Evolutionary conservation across 2,888 invertebrate species (phyloP).

Genomic region (Apocheima hispidaria): DNA sequence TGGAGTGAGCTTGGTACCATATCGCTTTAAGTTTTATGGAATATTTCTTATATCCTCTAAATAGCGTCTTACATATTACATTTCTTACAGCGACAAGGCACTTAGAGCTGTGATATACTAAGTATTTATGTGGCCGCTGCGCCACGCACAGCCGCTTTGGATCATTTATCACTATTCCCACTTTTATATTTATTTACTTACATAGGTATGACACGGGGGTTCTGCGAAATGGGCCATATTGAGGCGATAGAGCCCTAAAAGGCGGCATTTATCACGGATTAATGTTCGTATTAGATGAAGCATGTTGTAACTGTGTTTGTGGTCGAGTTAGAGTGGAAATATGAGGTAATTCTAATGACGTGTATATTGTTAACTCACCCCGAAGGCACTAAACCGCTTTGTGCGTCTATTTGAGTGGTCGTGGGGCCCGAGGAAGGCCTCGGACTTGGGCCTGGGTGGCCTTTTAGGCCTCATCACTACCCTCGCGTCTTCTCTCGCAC

Average conservation of each 20-base stretch:
- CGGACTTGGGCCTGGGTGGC: constrained; percentile 97
- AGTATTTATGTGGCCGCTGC: constrained; percentile 26
- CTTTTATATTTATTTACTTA: constrained; percentile 54
- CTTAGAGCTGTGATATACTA: constrained; percentile 32
- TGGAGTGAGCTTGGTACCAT: constrained; percentile 18
- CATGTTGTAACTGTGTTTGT: constrained; percentile 15
- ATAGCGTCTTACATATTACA: constrained; percentile 17
- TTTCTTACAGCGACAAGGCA: constrained; percentile 29
- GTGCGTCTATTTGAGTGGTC: constrained; percentile 92
- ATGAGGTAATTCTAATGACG: not conserved
- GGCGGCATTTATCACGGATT: constrained; percentile 36
- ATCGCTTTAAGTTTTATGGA: constrained; percentile 17
- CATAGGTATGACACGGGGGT: constrained; percentile 46
- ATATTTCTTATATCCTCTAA: constrained; percentile 4
- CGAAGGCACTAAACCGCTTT: constrained; percentile 98
- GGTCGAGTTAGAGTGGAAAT: constrained; percentile 10
- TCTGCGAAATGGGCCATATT: constrained; percentile 43
- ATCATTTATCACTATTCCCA: constrained; percentile 58
- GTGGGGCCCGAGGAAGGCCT: constrained; percentile 94
- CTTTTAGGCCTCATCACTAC: constrained; percentile 96
- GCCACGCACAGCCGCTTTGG: constrained; percentile 33
- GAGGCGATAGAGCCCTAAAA: constrained; percentile 41
- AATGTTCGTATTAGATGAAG: constrained; percentile 20
- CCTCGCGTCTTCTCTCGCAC: constrained; percentile 94
- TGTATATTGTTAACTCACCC: constrained; percentile 90